A percentile compares a stretch with the other conserved stretches of the same genome.
These are phyloP conservation scores for Gryon sp. DNA, from an alignment of 1,140 invertebrate species.

Conservation along the genomic window DNA sequence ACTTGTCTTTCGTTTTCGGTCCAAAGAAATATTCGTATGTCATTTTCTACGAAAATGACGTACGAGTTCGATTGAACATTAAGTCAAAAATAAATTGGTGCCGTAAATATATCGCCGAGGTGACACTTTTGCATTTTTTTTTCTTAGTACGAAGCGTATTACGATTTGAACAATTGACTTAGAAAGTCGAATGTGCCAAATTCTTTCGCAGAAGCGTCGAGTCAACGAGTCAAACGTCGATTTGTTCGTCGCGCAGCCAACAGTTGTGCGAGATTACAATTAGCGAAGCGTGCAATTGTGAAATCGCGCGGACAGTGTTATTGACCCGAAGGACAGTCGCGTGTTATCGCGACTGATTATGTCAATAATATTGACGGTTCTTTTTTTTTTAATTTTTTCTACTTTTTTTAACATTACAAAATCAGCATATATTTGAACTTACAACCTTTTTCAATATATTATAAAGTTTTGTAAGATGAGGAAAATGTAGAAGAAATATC, in stretches of 20 bases:
- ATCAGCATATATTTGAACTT: no score
- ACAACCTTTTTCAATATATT: no score
- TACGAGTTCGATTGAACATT: no score
- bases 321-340: conserved; percentile 71
- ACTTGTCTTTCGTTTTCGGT: no score
- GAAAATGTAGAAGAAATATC: no score
- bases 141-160: conserved; percentile 30
- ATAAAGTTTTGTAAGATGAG: no score
- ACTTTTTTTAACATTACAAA: no score
- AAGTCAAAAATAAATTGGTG: not conserved
- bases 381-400: no score
- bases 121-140: conserved; percentile 28
- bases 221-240: conserved; percentile 46
- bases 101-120: conserved; percentile 16
- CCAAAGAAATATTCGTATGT: no score
- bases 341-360: conserved; percentile 41
- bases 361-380: conserved; percentile 42
- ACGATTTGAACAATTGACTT: conserved; percentile 47
- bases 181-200: conserved; percentile 60
- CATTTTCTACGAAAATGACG: no score
- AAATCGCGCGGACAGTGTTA: conserved; percentile 74
- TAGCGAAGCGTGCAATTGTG: conserved; percentile 76
- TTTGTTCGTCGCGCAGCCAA: conserved; percentile 43
- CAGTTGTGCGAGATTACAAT: conserved; percentile 74
- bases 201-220: conserved; percentile 42